Percentiles rank a stretch among this genome's conserved stretches.
Evolutionary conservation across 2,888 invertebrate genomes (phyloP).

Genomic region (Tanypteryx hageni): DNA sequence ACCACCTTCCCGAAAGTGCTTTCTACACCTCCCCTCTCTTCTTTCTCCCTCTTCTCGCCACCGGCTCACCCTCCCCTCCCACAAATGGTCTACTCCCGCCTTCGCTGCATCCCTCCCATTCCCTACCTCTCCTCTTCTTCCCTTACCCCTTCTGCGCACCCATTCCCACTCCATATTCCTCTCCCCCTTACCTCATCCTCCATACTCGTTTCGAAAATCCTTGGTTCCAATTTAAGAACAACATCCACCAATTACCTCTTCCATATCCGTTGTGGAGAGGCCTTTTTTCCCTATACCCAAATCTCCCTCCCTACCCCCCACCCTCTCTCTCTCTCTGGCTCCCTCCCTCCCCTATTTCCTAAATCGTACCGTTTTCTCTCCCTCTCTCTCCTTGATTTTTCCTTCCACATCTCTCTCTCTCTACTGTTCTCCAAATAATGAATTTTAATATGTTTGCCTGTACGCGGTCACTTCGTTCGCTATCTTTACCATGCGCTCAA

Average conservation of each 20-base stretch:
- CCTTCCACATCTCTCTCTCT: too few species aligned
- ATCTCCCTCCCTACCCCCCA: not conserved
- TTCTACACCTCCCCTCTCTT: not conserved
- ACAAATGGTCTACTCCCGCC: not conserved
- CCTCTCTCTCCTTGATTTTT: not conserved
- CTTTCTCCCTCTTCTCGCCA: not conserved
- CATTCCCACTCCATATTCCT: not conserved
- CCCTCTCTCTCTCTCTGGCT: too few species aligned
- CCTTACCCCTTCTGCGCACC: not conserved
- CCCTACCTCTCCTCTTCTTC: not conserved
- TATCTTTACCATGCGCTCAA: not conserved
- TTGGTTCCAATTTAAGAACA: constrained; percentile 62
- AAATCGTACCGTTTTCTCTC: not conserved
- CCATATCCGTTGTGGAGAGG: constrained; percentile 38
- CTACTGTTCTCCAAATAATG: constrained; percentile 15
- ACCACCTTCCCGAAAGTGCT: not conserved
- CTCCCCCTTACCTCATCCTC: not conserved
- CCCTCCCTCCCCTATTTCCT: not conserved
- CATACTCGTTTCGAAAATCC: not conserved
- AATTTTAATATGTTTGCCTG: constrained; percentile 41
- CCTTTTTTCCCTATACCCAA: not conserved
- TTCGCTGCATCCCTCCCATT: not conserved
- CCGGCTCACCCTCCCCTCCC: not conserved
- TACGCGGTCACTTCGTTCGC: not conserved
- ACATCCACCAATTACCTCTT: constrained; percentile 54